Base-by-base conservation (phyloP, 2,888 invertebrate species). In the Strigamia transsilvanica region DNA sequence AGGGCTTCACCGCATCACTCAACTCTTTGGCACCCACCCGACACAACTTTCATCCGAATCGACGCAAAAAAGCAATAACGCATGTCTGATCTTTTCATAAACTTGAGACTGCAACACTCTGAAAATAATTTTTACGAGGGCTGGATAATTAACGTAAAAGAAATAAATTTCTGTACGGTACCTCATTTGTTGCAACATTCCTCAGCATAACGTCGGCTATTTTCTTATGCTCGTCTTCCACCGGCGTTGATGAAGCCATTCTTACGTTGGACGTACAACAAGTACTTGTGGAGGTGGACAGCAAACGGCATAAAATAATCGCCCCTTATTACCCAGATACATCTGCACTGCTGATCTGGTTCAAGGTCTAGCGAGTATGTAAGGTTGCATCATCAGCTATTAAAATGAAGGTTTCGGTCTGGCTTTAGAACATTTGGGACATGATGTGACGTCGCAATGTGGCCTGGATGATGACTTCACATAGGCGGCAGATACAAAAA, bases 1-100 rank as follows among this genome's bases (percentile, higher is more conserved):
- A 89, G 82, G 92, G 91, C 56, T 90, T 90, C 85, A 93, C 90
- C 85, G 90, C 89, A 18, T 51, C 15, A 79, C 90, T 89, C 78
- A 92, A 90, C 89, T 92, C 91, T 86, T 91, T 91, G 23, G 92
- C 91, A 89, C 91, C 91, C 84, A 92, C 88, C 84, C 92, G 89
- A 87, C 92, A 92, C 82, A 92, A 89, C 87, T 91, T 89, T 88
- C 93, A 93, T 73, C 93, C 93, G 90, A 93, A 93, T 15, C 92
- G 89, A 0, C 93, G 90, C 85, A 93, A 90, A 87, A 93, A 92
- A 15, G 91, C 88, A 42, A 93, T 88, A 2, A 91, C 91, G 15
- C 90, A 90, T 85, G 90, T 89, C 84, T 91, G 89, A n/a, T 91
- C 89, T 84, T 90, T 88, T 92, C 92, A 92, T 38, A 92, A 89